phyloP scores from a whole-genome alignment of 2,113 vertebrate genomes.

The Serinus canaria region DNA sequence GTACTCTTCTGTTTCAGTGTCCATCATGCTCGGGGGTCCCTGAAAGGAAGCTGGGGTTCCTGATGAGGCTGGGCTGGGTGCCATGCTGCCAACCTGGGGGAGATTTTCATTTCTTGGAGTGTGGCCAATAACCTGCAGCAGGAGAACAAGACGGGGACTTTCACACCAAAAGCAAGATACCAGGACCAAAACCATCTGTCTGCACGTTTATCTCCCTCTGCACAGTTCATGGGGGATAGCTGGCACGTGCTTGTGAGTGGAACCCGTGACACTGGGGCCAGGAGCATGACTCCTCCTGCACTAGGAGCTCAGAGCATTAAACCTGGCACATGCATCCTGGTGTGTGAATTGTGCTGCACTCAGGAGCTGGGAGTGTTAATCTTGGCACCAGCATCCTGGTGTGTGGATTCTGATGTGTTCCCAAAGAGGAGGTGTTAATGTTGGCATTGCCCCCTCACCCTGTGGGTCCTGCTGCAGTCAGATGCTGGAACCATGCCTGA shows the following conservation, averaged over 20 bases:
- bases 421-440: slow-evolving; percentile 31
- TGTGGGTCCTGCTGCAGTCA: slow-evolving; percentile 16
- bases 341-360: not conserved
- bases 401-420: not conserved
- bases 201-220: not conserved
- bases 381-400: slow-evolving; percentile 8
- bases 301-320: not conserved
- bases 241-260: not conserved
- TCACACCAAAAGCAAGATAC: not conserved
- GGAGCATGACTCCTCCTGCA: not conserved
- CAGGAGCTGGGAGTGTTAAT: slow-evolving; percentile 24
- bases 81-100: slow-evolving; percentile 69
- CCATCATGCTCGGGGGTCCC: slow-evolving; percentile 75
- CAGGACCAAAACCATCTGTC: slow-evolving; percentile 41
- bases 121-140: slow-evolving; percentile 72
- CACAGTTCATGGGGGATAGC: not conserved
- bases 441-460: not conserved
- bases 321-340: not conserved
- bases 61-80: slow-evolving; percentile 70
- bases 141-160: not conserved
- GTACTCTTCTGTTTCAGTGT: slow-evolving; percentile 91
- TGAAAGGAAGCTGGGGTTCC: slow-evolving; percentile 76
- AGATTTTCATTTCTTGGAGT: slow-evolving; percentile 72
- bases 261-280: not conserved
- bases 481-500: not conserved